Base-by-base conservation (phyloP, 2,888 invertebrate species). In the Phrixothrix hirtus region DNA sequence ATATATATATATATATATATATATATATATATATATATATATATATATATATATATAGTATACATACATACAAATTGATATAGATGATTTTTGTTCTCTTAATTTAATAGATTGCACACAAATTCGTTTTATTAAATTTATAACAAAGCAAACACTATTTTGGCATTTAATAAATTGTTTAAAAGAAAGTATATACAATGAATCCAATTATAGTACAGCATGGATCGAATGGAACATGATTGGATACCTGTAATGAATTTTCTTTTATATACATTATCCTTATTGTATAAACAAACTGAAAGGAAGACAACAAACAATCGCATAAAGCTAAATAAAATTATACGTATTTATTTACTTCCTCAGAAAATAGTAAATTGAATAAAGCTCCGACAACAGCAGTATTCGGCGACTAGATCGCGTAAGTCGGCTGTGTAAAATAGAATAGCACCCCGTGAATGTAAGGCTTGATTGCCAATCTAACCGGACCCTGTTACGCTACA, bases 391-490 rank as follows among this genome's bases (percentile, higher is more conserved):
- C 55, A 51, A 55, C 52, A 44, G 36, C 43, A 35, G 47, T 43
- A 52, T 47, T 52, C 34, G 5, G 47, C 35, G 48, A 53, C 43
- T 53, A 37, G 39, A 48, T 48, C 53, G 53, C 42, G 56, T 52
- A 56, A 52, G 52, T 56, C 43, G 52, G 44, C 39, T 48, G 41
- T 49, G 38, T 53, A 45, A 53, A 53, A 53, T 57, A 50, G 57
- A 50, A 57, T 57, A 51, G 57, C 39, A 49, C 41, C 48, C 49
- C 36, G 55, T 57, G 57, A 57, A 57, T 53, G 57, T 55, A 46
- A 42, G 46, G 41, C 43, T 48, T 57, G 57, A 57, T 57, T 57
- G 57, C 50, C 55, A 57, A 57, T 57, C 57, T 55, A 51, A 55
- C 54, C 34, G 57, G 54, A 57, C 57, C 43, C 43, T 47, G 54